Base-by-base conservation (phyloP, 2,797 vertebrate genomes). In the Chaetophractus vellerosus region DNA sequence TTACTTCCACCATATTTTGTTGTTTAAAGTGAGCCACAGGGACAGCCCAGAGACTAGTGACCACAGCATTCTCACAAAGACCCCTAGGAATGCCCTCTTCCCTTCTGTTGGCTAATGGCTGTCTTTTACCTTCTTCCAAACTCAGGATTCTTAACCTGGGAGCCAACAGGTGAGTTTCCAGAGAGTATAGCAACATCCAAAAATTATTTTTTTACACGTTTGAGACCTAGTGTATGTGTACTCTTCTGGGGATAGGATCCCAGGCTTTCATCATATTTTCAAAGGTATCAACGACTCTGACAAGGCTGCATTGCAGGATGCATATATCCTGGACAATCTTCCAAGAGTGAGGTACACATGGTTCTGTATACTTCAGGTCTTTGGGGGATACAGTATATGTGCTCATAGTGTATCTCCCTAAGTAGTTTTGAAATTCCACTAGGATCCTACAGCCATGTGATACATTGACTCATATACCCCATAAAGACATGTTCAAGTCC, bases 371-470 rank as follows among this genome's bases (percentile, higher is more conserved):
- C 64, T 50, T 78, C 66, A 87, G 80, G 61, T 7, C 61, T 94
- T 71, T 16, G 10, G 71, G 59, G 84, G 24, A 63, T 78, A 41
- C 5, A 26, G 52, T 31, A 6, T 21, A 38, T 28, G 11, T 64
- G 26, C 45, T 79, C 61, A 50, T 36, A n/a, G 83, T 71, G 12
- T 74, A 79, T 80, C 88, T 83, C 36, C 57, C 55, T 63, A 91
- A 41, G 41, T 89, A 91, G 14, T 59, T 83, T 83, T 95, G 69
- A 61, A 80, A 75, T 87, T 55, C 48, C 82, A 23, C 45, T 57
- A 33, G 41, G 38, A 24, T 45, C 79, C 1, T 26, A 72, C 11
- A 52, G 50, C 50, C 52, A 55, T 55, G 52, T 19, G 52, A 16
- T 55, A 55, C 18, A 18, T 55, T 19, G 52, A 55, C 16, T 55